Evolutionary conservation across 2,888 invertebrate species (phyloP).

Genomic region (Orgyia antiqua): DNA sequence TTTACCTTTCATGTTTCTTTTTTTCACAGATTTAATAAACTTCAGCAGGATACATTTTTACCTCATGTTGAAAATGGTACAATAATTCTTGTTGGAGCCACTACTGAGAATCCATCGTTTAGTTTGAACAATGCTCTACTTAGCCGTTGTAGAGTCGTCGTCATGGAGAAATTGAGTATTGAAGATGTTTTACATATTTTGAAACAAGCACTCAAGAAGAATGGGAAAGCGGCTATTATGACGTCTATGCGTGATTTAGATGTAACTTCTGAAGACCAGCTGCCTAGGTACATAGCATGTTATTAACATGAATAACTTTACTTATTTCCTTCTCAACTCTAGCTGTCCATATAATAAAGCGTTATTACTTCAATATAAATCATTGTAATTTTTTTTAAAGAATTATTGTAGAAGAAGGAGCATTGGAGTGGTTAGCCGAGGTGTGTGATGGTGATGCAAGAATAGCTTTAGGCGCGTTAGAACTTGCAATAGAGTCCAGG

Average conservation of each 20-base stretch:
- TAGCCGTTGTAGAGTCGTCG: slow-evolving; percentile 87
- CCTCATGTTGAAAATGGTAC: slow-evolving; percentile 89
- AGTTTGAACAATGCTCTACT: slow-evolving; percentile 87
- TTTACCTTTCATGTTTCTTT: no score
- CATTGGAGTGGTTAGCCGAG: slow-evolving; percentile 84
- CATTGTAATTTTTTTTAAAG: no score
- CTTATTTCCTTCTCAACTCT: no score
- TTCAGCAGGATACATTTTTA: slow-evolving; percentile 89
- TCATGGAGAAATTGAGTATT: slow-evolving; percentile 82
- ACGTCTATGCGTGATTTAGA: slow-evolving; percentile 30
- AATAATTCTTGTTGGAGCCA: slow-evolving; percentile 87
- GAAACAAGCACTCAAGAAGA: slow-evolving; percentile 69
- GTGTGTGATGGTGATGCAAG: slow-evolving; percentile 91
- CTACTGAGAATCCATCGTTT: slow-evolving; percentile 94
- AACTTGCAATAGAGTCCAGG: slow-evolving; percentile 81
- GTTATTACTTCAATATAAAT: no score
- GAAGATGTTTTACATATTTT: slow-evolving; percentile 81
- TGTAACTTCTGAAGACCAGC: slow-evolving; percentile 18
- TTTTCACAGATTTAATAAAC: slow-evolving; percentile 86
- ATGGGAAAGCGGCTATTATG: slow-evolving; percentile 40
- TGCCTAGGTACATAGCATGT: slow-evolving; percentile 30
- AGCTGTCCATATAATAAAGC: no score
- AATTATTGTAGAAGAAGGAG: slow-evolving; percentile 72
- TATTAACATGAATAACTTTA: no score
- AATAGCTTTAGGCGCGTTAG: slow-evolving; percentile 85